These are phyloP conservation scores for Erebia aethiops DNA, from an alignment of 2,888 invertebrate species.

Conservation along the genomic window DNA sequence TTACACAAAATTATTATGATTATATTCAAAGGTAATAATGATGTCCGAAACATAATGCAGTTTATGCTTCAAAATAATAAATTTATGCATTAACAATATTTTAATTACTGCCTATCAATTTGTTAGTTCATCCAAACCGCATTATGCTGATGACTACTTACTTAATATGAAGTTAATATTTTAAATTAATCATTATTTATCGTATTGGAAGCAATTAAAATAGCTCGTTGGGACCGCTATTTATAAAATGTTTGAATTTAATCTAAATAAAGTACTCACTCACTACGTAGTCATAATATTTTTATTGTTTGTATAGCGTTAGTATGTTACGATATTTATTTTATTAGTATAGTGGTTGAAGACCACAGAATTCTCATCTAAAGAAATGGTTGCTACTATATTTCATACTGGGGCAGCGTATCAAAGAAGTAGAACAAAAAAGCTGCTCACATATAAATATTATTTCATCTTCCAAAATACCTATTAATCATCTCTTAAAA, in stretches of 20 bases:
- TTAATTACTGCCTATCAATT: slow-evolving; percentile 12
- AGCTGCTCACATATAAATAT: too few species aligned
- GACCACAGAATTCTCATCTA: too few species aligned
- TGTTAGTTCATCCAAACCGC: slow-evolving; percentile 1
- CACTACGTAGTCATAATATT: background rate
- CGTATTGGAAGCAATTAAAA: slow-evolving; percentile 2
- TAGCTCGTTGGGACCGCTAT: background rate
- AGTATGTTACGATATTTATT: too few species aligned
- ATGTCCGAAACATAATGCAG: background rate
- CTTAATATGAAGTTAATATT: slow-evolving; percentile 17
- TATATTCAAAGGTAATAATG: background rate
- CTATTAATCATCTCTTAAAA: too few species aligned
- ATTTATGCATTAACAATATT: slow-evolving; percentile 5
- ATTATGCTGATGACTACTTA: slow-evolving; percentile 1
- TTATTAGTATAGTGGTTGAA: too few species aligned
- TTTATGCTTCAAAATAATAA: background rate
- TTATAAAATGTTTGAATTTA: background rate
- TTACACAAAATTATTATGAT: background rate
- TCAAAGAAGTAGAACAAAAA: too few species aligned
- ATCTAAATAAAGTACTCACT: background rate
- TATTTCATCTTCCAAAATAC: too few species aligned
- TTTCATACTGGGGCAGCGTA: too few species aligned
- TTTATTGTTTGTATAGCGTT: too few species aligned
- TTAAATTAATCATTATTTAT: background rate
- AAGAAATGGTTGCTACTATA: too few species aligned